phyloP scores from a whole-genome alignment of 2,113 vertebrate species.

The Vulpes vulpes region DNA sequence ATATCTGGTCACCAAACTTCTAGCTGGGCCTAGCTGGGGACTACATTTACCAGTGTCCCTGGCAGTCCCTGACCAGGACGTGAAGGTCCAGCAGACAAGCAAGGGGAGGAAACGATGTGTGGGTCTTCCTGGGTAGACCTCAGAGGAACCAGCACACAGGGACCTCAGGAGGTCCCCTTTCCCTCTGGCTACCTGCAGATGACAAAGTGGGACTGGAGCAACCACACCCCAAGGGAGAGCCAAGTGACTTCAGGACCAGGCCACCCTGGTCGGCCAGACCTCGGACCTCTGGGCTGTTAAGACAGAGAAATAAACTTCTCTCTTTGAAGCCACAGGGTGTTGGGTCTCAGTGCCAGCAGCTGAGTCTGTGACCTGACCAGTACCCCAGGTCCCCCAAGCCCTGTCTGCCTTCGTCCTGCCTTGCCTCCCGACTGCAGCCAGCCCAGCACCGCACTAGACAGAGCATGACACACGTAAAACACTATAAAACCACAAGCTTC shows the following conservation, averaged over 20 bases:
- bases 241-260: background rate
- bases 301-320: no score
- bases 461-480: fast-evolving
- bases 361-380: background rate
- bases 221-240: background rate
- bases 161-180: background rate
- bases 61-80: background rate
- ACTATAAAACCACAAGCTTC: background rate
- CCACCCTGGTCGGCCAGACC: background rate
- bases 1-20: no score
- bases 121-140: background rate
- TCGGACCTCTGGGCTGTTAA: fast-evolving
- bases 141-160: fast-evolving
- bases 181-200: background rate
- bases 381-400: no score
- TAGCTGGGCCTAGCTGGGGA: background rate
- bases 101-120: no score
- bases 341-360: background rate
- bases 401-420: no score
- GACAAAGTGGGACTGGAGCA: background rate
- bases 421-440: background rate
- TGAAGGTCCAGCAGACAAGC: background rate
- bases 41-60: background rate
- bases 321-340: fast-evolving
- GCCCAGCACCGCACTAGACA: fast-evolving